These are phyloP conservation scores for Hydrophis major DNA, from an alignment of 2,797 vertebrate genomes.

Conservation along the genomic window DNA sequence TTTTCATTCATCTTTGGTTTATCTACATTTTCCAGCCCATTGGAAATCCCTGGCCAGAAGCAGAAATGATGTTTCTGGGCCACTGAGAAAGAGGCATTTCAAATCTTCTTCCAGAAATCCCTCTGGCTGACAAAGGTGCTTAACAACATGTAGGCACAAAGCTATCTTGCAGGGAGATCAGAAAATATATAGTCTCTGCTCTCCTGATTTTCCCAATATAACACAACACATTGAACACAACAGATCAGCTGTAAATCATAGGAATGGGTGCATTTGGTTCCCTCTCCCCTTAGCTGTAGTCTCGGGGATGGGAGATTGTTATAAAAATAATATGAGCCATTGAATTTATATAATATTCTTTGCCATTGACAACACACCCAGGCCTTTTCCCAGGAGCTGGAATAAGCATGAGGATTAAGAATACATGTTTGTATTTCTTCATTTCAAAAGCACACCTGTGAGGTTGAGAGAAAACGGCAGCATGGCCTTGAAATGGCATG, in stretches of 20 bases:
- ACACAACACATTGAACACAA: conserved; percentile 42
- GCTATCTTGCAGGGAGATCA: background rate
- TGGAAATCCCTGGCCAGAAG: conserved; percentile 14
- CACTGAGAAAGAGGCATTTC: conserved; percentile 18
- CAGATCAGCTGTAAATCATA: conserved; percentile 2
- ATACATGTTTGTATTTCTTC: background rate
- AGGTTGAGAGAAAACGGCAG: background rate
- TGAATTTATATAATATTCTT: background rate
- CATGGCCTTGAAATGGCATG: background rate
- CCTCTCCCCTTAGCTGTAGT: conserved; percentile 1
- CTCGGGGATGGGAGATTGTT: conserved; percentile 10
- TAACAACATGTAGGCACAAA: conserved; percentile 9
- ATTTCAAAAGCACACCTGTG: background rate
- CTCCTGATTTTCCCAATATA: conserved; percentile 28
- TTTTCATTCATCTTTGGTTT: conserved; percentile 32
- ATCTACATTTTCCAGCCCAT: conserved; percentile 38
- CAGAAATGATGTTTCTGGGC: background rate
- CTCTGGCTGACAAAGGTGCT: conserved; percentile 7
- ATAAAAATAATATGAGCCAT: background rate
- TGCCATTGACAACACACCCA: background rate
- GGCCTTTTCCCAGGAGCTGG: background rate
- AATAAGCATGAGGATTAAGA: background rate
- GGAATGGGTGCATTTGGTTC: background rate
- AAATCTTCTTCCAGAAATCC: conserved; percentile 2
- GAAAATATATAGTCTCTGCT: background rate